Conservation (phyloP, 1,140 invertebrate genomes). For the Heliothis virescens region DNA sequence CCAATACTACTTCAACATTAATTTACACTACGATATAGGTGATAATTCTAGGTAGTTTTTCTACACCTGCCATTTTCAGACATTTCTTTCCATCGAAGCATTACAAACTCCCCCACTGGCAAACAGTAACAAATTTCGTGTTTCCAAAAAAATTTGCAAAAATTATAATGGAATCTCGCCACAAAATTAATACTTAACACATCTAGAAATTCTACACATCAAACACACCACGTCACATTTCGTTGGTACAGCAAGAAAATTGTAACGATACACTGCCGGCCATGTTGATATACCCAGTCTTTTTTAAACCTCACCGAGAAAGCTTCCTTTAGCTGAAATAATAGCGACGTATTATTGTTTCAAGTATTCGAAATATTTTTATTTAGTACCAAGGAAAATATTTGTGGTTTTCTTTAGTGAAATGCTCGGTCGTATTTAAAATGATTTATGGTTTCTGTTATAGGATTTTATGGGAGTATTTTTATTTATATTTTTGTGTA, state of each 20-base stretch:
- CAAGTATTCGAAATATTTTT: slow-evolving; percentile 20
- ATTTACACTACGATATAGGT: too few relatives aligned
- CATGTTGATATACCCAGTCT: slow-evolving; percentile 35
- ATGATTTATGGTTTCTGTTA: slow-evolving; percentile 6
- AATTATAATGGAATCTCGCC: too few relatives aligned
- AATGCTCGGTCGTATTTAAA: slow-evolving; percentile 20
- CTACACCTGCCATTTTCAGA: too few relatives aligned
- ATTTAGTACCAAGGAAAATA: slow-evolving; percentile 4
- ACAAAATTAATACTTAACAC: not conserved
- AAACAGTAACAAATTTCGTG: too few relatives aligned
- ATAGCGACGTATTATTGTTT: slow-evolving; percentile 17
- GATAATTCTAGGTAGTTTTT: too few relatives aligned
- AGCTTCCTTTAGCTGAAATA: slow-evolving; percentile 30
- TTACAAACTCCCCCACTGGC: too few relatives aligned
- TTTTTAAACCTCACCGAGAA: slow-evolving; percentile 34
- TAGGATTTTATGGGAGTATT: not conserved
- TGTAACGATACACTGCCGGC: slow-evolving; percentile 45
- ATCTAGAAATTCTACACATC: slow-evolving; percentile 17
- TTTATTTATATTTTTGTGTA: not conserved
- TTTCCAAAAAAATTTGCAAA: too few relatives aligned
- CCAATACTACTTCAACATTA: too few relatives aligned
- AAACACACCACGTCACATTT: slow-evolving; percentile 27
- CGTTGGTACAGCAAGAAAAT: slow-evolving; percentile 45
- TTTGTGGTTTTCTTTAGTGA: slow-evolving; percentile 23
- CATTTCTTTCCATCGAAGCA: too few relatives aligned